Evolutionary conservation across 1,140 invertebrate genomes (phyloP).

Genomic region (Mycetomoellerius zeteki): DNA sequence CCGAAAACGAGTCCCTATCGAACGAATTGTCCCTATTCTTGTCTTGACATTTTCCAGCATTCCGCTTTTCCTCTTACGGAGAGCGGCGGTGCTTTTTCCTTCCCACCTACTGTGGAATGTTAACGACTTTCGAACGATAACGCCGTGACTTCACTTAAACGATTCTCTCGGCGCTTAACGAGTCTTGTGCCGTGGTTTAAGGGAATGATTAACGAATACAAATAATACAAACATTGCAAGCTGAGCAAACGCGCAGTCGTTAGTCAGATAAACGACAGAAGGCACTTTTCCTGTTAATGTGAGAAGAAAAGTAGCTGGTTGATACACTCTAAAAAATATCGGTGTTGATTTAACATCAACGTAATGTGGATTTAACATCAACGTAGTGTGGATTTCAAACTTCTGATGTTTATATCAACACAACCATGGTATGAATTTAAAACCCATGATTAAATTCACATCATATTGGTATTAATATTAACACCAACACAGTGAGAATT

Average conservation of each 20-base stretch:
- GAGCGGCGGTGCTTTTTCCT: constrained; percentile 5
- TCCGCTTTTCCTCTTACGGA: constrained; percentile 12
- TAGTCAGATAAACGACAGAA: constrained; percentile 50
- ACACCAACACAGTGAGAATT: too few species aligned
- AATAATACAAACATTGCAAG: constrained; percentile 61
- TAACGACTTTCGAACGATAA: constrained; percentile 69
- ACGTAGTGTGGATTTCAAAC: too few species aligned
- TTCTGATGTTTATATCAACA: too few species aligned
- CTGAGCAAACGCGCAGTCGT: constrained; percentile 25
- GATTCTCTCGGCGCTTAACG: constrained; percentile 59
- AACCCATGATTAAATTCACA: too few species aligned
- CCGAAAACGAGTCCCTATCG: constrained; percentile 53
- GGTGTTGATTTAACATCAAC: too few species aligned
- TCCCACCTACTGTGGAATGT: constrained; percentile 53
- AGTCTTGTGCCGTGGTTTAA: constrained; percentile 57
- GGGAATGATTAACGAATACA: constrained; percentile 54
- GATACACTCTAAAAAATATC: neutral
- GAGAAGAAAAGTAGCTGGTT: constrained; percentile 3
- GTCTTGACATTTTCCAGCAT: neutral
- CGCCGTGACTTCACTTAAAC: constrained; percentile 57
- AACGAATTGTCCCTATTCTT: neutral
- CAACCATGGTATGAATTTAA: too few species aligned
- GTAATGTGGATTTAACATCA: too few species aligned
- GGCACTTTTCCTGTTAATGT: constrained; percentile 39
- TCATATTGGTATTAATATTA: too few species aligned